Conservation (phyloP, 1,140 invertebrate species). For the Lepeophtheirus salmonis region DNA sequence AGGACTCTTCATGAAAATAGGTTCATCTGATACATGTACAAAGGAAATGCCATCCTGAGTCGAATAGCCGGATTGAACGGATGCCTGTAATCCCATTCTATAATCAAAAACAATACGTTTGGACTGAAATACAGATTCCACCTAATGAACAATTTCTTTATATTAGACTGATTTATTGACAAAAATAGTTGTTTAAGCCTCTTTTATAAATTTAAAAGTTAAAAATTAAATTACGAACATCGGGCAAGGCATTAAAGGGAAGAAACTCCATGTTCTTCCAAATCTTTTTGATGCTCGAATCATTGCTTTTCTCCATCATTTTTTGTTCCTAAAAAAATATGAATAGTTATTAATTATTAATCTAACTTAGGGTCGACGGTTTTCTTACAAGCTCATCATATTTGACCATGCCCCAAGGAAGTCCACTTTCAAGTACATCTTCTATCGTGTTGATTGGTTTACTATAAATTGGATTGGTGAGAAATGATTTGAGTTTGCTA, state of each 20-base stretch:
- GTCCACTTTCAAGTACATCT: constrained; percentile 5
- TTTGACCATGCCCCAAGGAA: constrained; percentile 15
- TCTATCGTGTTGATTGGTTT: constrained; percentile 11
- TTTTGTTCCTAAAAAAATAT: constrained; percentile 3
- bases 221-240: not conserved
- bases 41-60: constrained; percentile 8
- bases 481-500: constrained; percentile 9
- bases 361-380: too few relatives aligned
- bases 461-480: constrained; percentile 10
- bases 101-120: constrained; percentile 12
- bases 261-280: constrained; percentile 5
- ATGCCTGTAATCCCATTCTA: constrained; percentile 2
- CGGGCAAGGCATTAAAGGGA: not conserved
- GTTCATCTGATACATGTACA: not conserved
- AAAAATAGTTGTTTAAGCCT: not conserved
- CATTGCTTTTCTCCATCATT: constrained; percentile 13
- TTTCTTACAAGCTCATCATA: constrained; percentile 9
- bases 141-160: not conserved
- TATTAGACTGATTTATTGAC: not conserved
- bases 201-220: not conserved
- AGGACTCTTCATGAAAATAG: constrained; percentile 9
- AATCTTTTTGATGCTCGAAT: constrained; percentile 4
- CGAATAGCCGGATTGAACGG: constrained; percentile 2
- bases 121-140: not conserved
- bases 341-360: too few relatives aligned